A percentile compares a stretch with the other conserved stretches of the same genome.
phyloP scores from a whole-genome alignment of 1,140 invertebrate species.

The Panulirus ornatus region DNA sequence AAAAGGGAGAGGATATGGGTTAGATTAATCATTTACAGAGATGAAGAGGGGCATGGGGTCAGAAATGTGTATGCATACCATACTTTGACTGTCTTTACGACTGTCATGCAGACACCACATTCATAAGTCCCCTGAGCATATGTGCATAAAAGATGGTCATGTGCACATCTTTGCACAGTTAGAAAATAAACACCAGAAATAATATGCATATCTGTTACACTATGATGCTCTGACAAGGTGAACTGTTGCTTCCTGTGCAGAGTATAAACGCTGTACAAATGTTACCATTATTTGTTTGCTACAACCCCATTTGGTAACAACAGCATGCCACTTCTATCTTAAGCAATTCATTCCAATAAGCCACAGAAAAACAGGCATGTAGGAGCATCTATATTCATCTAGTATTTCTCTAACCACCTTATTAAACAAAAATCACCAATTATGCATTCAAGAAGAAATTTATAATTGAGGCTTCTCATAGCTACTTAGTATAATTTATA shows the following conservation, averaged over 20 bases:
- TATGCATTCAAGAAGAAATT: slow-evolving; percentile 70
- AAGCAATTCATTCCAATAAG: slow-evolving; percentile 72
- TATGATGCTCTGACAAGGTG: slow-evolving; percentile 60
- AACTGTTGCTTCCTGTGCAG: slow-evolving; percentile 64
- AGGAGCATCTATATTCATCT: slow-evolving; percentile 70
- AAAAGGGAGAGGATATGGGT: not conserved
- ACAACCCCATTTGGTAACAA: slow-evolving; percentile 70
- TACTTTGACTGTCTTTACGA: slow-evolving; percentile 51
- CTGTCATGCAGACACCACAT: slow-evolving; percentile 68
- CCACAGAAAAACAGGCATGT: slow-evolving; percentile 70
- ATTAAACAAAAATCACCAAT: slow-evolving; percentile 68
- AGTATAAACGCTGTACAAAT: slow-evolving; percentile 67
- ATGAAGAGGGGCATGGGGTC: not conserved
- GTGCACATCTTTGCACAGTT: slow-evolving; percentile 71
- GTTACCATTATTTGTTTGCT: slow-evolving; percentile 66
- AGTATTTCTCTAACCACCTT: slow-evolving; percentile 68
- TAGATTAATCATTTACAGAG: slow-evolving; percentile 12
- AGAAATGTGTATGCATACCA: slow-evolving; percentile 61
- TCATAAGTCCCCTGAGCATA: slow-evolving; percentile 68
- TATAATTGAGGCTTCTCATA: slow-evolving; percentile 59
- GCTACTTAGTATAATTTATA: slow-evolving; percentile 58
- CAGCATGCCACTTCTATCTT: slow-evolving; percentile 72
- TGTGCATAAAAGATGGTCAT: slow-evolving; percentile 47
- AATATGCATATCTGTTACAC: slow-evolving; percentile 52
- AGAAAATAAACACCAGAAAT: slow-evolving; percentile 47